Evolutionary conservation across 2,797 vertebrate genomes (phyloP).

Genomic region (Falco concolor): DNA sequence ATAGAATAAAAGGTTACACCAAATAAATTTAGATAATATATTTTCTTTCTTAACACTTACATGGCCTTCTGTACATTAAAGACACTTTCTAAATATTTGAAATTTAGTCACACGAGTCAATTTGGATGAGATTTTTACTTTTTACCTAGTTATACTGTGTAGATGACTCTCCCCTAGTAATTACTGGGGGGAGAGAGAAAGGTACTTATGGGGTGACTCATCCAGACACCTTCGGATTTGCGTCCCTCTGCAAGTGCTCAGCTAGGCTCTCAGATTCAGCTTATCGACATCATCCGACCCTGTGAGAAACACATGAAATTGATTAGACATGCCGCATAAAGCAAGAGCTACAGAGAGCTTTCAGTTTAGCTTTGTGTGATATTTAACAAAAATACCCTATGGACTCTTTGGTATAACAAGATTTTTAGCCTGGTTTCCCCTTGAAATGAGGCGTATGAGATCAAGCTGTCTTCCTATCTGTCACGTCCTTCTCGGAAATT

Average conservation of each 20-base stretch:
- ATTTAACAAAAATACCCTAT: background rate
- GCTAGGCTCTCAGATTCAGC: background rate
- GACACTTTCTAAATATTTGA: background rate
- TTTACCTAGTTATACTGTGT: background rate
- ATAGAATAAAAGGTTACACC: background rate
- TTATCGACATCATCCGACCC: background rate
- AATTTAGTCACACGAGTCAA: background rate
- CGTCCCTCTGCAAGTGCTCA: background rate
- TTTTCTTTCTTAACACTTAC: background rate
- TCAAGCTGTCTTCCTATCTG: background rate
- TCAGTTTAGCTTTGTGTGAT: background rate
- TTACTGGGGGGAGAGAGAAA: background rate
- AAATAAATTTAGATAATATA: background rate
- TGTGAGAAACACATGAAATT: background rate
- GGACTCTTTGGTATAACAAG: background rate
- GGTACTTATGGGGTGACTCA: background rate
- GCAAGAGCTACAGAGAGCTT: background rate
- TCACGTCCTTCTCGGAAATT: background rate
- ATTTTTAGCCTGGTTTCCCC: slow-evolving; percentile 1
- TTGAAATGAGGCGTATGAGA: background rate
- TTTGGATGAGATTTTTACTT: background rate
- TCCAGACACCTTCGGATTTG: background rate
- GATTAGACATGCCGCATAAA: background rate
- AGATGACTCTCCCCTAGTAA: background rate
- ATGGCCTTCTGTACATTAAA: background rate